Evolutionary conservation across 2,888 invertebrate species (phyloP), one percentile per base, ranked within the genome.

Genomic region (Drosophila trichaetosa): DNA sequence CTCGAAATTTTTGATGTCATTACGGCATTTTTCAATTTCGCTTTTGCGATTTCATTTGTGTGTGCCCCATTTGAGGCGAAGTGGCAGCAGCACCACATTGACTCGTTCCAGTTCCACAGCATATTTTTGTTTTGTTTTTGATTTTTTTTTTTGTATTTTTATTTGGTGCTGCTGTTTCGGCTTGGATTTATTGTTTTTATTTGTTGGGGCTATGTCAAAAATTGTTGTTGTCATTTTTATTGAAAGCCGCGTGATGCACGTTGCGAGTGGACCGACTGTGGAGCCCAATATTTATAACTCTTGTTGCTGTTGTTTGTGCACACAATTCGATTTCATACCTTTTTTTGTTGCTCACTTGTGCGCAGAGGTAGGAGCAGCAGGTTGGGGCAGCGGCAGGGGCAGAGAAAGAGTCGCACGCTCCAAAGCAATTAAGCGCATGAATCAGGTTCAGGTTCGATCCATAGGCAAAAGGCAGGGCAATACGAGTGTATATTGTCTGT

Each of bases 341-440:
- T 88, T 81, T 80, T 46, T 81, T 63, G 64, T 76, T 52, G 53
- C 49, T 53, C n/a, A 54, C 58, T 49, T 46, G 21, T 16, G 56
- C 48, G 56, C 40, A 21, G 63, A 18, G 57, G 29, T n/a, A 49
- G 59, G 8, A 54, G 31, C 66, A 54, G 78, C 46, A 46, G 24
- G 16, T 46, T 24, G 24, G 24, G 52, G 21, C 69, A 52, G 56
- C 21, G 52, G 34, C 56, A 49, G 51, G 31, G 62, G 36, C 56
- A 59, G 63, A 24, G 72, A 48, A 61, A 49, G 72, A 69, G 76
- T 68, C 82, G 80, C 90, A 86, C 91, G 91, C 91, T 88, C 88
- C 86, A 90, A 90, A 89, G 88, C 91, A 90, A 90, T 89, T 89
- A 87, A 90, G 89, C 91, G 82, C 89, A 90, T 90, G 82, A 91